Evolutionary conservation across 1,140 invertebrate species (phyloP), one percentile per base, ranked within the genome.

Genomic region (Triops longicaudatus): DNA sequence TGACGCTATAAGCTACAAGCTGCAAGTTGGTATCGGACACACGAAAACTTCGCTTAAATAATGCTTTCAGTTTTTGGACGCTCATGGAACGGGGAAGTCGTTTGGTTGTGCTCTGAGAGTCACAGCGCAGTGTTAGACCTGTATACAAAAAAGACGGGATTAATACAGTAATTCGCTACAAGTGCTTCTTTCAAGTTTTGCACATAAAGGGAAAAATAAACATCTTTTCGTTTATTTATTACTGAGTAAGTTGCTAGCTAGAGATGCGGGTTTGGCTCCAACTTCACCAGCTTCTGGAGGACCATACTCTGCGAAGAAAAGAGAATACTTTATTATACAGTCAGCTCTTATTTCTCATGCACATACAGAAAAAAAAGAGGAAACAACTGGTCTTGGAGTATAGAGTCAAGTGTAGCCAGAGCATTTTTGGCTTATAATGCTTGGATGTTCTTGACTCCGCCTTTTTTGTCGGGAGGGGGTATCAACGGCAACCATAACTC

Each of bases 41-140:
- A 81, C 87, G 86, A 80, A 91, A 93, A 74, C 93, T 82, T 82
- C 90, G 87, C 81, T 91, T 89, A 2, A 88, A 87, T 77, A 95
- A 83, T 80, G 89, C 89, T 79, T 90, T 89, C 73, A 97, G 84
- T 84, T 94, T 94, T 82, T 93, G 91, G 42, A 96, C 89, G 27
- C 89, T 88, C 88, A 96, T 94, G 76, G 91, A 90, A 5, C 88
- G 88, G 76, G 91, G 86, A 80, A 94, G 85, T 83, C 91, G 91
- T 82, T 92, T 92, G 78, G 87, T 88, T 77, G 90, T 72, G 71
- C 27, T 74, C 73, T 26, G 74, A 27, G 42, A 42, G 28, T 31
- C 84, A 9, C 87, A 93, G 85, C 75, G 86, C 87, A 26, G 93
- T 84, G 81, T 86, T 87, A 81, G 71, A 72, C 22, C 44, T 75